Evolutionary conservation across 23 tunicate species (phyloP).

Genomic region (Aplidium turbinatum): DNA sequence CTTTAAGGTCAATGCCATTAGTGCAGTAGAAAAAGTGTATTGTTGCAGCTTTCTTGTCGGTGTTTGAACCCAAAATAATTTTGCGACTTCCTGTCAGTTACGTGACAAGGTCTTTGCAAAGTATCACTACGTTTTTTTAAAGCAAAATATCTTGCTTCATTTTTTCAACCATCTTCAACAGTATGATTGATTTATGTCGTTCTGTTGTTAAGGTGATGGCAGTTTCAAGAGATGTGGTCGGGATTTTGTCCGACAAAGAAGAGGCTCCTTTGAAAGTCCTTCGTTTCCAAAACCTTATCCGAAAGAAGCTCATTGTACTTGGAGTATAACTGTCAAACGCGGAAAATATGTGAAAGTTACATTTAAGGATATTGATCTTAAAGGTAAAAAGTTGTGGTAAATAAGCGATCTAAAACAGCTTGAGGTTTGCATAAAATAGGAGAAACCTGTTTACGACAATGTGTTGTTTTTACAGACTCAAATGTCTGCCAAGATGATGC

Average conservation of each 20-base stretch:
- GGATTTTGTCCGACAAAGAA: conserved; percentile 60
- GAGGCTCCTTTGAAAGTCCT: conserved; percentile 81
- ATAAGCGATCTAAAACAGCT: neutral
- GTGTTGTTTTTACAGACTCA: conserved; percentile 46
- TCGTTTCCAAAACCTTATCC: conserved; percentile 73
- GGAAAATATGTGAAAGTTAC: conserved; percentile 62
- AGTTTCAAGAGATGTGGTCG: conserved; percentile 84
- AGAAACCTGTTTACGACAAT: neutral
- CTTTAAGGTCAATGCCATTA: too few species aligned
- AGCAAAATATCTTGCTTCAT: too few species aligned
- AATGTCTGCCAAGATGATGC: conserved; percentile 90
- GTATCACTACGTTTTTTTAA: too few species aligned
- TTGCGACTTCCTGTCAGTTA: too few species aligned
- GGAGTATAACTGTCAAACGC: conserved; percentile 77
- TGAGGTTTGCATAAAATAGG: too few species aligned
- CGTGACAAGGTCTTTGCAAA: too few species aligned
- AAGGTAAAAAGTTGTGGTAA: conserved; percentile 59
- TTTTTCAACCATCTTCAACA: too few species aligned
- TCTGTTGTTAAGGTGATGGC: conserved; percentile 19
- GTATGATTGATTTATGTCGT: too few species aligned
- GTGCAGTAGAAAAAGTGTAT: too few species aligned
- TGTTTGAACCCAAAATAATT: too few species aligned
- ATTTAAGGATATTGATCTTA: conserved; percentile 58
- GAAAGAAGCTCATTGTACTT: conserved; percentile 87
- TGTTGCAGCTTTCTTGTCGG: too few species aligned